Base-by-base conservation (phyloP, 2,113 vertebrate genomes). In the Oncorhynchus masou region DNA sequence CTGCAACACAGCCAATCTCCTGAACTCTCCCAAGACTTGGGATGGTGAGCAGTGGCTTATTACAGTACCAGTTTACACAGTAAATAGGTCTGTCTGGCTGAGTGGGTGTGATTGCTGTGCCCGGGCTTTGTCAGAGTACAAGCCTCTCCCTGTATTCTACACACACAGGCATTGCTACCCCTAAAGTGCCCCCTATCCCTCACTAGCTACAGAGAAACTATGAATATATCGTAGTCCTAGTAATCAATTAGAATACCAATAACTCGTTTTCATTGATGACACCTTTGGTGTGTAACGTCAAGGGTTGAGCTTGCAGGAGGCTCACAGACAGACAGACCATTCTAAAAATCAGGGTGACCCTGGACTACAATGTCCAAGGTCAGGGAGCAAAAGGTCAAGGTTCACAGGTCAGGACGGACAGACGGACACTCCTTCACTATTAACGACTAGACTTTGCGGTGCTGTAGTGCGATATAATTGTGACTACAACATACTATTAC, bases 261-360 rank as follows among this genome's bases (percentile, higher is more conserved):
- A 79, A 88, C 85, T 51, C 15, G 81, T 88, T 85, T 62, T 82
- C 77, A 76, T 86, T 74, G 82, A 83, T 80, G 89, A 93, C 89
- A 90, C 92, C 90, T 92, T 92, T 93, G 91, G 90, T 89, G 91
- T 84, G 77, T 86, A 83, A 85, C 66, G 84, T 90, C 87, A 79
- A 67, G 79, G 86, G 86, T 86, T 68, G 67, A 86, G 87, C 78
- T 81, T 71, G 77, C 76, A 80, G 84, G 77, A 68, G 78, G 80
- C 78, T 85, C 74, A 74, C 71, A 76, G 87, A 91, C 70, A 78
- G 83, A 83, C 82, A 75, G 82, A 82, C 29, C 78, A 87, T 81
- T 64, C 70, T 77, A 81, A 57, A 75, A 57, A 75, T 34, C 16
- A 66, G 34, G 9, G 11, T 45, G n/a, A 74, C 60, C 27, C 59